Evolutionary conservation across 1,140 invertebrate species (phyloP).

Genomic region (Eriosoma lanigerum): DNA sequence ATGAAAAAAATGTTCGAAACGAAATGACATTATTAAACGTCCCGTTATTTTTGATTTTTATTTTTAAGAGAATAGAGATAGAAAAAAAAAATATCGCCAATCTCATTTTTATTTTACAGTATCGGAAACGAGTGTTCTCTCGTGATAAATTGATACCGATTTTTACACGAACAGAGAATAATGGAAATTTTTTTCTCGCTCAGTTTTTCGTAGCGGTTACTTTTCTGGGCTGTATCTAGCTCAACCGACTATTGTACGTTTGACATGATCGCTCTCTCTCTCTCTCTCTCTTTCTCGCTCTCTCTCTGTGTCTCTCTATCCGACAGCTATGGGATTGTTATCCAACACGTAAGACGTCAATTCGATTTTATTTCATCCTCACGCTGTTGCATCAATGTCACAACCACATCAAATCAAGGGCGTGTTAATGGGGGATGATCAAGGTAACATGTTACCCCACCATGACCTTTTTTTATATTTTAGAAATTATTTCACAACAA

Average conservation of each 20-base stretch:
- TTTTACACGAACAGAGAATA: constrained; percentile 22
- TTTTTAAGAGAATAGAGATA: constrained; percentile 12
- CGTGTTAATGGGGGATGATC: too few species aligned
- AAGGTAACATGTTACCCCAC: too few species aligned
- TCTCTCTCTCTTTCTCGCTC: too few species aligned
- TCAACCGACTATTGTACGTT: background rate
- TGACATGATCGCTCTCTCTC: background rate
- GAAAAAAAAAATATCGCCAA: constrained; percentile 3
- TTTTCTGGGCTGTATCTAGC: background rate
- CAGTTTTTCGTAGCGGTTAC: background rate
- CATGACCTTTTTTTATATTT: too few species aligned
- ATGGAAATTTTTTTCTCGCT: background rate
- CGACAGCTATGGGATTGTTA: background rate
- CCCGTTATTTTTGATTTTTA: background rate
- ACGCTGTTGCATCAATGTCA: background rate
- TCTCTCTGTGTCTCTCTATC: too few species aligned
- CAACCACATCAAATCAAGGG: too few species aligned
- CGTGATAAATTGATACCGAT: constrained; percentile 16
- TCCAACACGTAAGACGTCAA: background rate
- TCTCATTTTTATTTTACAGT: constrained; percentile 1
- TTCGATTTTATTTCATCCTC: background rate
- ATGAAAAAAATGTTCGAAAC: background rate
- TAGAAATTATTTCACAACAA: too few species aligned
- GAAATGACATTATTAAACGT: background rate
- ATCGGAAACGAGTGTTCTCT: constrained; percentile 10